Percentiles rank a stretch among this genome's conserved stretches.
Evolutionary conservation across 2,888 invertebrate species (phyloP).

Genomic region (Drosophila atripex): DNA sequence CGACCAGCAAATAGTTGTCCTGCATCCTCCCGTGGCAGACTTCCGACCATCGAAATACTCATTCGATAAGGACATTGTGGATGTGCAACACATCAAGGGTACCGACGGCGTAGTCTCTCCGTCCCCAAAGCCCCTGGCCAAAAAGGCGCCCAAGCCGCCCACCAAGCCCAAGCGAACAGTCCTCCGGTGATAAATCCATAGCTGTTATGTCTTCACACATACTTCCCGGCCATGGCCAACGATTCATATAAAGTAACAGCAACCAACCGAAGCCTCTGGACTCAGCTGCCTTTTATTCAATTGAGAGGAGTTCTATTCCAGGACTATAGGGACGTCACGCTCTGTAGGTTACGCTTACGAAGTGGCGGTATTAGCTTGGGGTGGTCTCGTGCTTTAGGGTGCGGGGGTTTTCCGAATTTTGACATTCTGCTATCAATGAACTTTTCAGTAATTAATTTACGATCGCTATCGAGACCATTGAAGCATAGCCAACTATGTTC

Average conservation of each 20-base stretch:
- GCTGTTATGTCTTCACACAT: constrained; percentile 42
- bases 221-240: constrained; percentile 5
- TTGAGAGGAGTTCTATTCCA: constrained; percentile 10
- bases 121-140: not conserved
- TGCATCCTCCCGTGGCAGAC: constrained; percentile 48
- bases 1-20: constrained; percentile 42
- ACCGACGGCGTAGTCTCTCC: not conserved
- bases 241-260: constrained; percentile 44
- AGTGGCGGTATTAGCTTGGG: constrained; percentile 7
- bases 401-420: constrained; percentile 46
- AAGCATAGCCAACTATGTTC: constrained; percentile 45
- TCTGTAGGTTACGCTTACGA: constrained; percentile 33
- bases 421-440: constrained; percentile 56
- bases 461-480: constrained; percentile 31
- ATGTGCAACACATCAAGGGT: constrained; percentile 8
- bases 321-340: constrained; percentile 51
- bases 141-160: constrained; percentile 24
- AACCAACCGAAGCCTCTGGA: constrained; percentile 37
- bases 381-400: constrained; percentile 4
- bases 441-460: constrained; percentile 68
- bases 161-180: constrained; percentile 23
- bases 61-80: constrained; percentile 10
- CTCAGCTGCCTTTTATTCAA: constrained; percentile 41
- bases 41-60: constrained; percentile 59
- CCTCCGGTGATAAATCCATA: constrained; percentile 32